Base-by-base conservation (phyloP, 1,140 invertebrate species). In the Chironomus tepperi region DNA sequence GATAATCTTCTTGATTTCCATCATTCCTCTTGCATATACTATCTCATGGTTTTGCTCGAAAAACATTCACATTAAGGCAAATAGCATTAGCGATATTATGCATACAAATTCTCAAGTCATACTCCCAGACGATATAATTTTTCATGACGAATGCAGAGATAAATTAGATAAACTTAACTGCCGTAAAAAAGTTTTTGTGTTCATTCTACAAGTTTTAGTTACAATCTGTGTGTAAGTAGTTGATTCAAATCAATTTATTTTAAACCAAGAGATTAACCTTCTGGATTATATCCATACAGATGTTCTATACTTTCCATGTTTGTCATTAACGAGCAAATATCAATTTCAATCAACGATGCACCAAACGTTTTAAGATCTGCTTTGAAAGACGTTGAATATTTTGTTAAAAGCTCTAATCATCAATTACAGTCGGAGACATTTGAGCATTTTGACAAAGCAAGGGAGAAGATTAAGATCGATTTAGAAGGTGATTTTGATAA, bases 351-450 rank as follows among this genome's bases (percentile, higher is more conserved):
- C 19, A 81, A 84, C 65, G 84, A 84, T 78, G 82, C 87, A 65
- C 84, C 86, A 47, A 77, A 84, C 16, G 83, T 85, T 57, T 79
- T 86, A 64, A 83, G 86, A 77, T 83, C 85, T 7, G 86, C 86
- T 18, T 80, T 89, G 24, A 83, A 86, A 75, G 88, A 89, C 79
- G 79, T 88, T 21, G 82, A 84, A 76, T 84, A 86, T 73, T 89
- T 88, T 77, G 80, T 89, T 43, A 80, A 83, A 43, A 86, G 87
- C 76, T 85, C 87, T 18, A 84, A 87, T 75, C 79, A 84, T 76
- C 87, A 88, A 80, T 83, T 89, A 74, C 83, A 86, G 76, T 86
- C 85, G 77, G 85, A 86, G 72, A 80, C 88, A 16, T 87, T 87
- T 76, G 84, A 86, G 70, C 86, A 87, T 64, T 81, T 87, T 74